These are phyloP conservation scores for Spinibarbus caldwelli DNA, from an alignment of 2,797 vertebrate species.

Conservation along the genomic window DNA sequence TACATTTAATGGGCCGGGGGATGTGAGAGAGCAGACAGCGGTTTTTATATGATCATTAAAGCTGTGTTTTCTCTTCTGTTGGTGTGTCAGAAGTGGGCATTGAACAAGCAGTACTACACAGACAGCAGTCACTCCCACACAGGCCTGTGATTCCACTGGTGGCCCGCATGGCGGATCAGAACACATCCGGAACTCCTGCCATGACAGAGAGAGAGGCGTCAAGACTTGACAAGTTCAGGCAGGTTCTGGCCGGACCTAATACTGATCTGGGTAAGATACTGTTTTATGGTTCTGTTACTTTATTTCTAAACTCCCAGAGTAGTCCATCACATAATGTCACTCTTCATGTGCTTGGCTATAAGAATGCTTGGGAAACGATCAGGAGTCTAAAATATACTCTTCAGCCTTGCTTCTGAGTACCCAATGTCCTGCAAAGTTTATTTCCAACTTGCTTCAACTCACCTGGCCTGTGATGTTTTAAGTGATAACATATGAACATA, in stretches of 20 bases:
- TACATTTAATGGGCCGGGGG: not conserved
- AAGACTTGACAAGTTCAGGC: conserved; percentile 93
- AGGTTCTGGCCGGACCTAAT: conserved; percentile 92
- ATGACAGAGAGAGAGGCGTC: conserved; percentile 93
- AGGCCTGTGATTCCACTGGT: conserved; percentile 77
- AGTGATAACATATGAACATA: not conserved
- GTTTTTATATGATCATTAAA: not conserved
- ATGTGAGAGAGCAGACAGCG: not conserved
- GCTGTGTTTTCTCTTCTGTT: conserved; percentile 37
- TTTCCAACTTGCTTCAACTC: not conserved
- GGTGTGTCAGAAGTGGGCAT: conserved; percentile 74
- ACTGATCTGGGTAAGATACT: conserved; percentile 94
- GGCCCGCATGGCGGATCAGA: conserved; percentile 80
- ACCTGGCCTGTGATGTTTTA: not conserved
- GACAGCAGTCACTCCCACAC: conserved; percentile 92
- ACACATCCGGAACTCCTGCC: conserved; percentile 77
- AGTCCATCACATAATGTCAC: not conserved
- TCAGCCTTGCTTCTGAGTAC: not conserved
- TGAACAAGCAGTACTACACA: conserved; percentile 81
- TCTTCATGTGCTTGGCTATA: not conserved
- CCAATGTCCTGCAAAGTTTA: not conserved
- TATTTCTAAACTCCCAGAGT: not conserved
- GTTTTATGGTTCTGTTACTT: not conserved
- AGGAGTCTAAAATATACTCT: not conserved
- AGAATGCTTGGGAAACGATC: not conserved